These are phyloP conservation scores for Phylloscopus trochilus DNA, from an alignment of 2,113 vertebrate species.

Conservation along the genomic window DNA sequence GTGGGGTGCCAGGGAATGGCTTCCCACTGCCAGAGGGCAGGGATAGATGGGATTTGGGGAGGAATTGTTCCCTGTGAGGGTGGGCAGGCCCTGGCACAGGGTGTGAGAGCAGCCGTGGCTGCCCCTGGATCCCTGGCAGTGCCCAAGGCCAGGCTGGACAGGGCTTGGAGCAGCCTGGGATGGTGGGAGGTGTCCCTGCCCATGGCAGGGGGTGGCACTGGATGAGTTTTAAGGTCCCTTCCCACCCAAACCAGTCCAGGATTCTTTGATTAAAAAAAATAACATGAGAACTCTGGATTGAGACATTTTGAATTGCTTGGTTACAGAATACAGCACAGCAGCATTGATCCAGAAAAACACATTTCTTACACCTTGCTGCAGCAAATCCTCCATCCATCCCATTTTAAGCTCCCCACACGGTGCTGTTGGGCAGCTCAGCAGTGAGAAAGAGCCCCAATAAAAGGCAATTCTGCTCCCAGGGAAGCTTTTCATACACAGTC, in stretches of 20 bases:
- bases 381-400: neutral
- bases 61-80: neutral
- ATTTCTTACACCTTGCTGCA: neutral
- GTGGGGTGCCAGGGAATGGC: neutral
- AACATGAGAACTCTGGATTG: neutral
- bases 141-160: neutral
- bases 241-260: neutral
- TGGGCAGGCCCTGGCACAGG: neutral
- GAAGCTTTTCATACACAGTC: neutral
- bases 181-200: neutral
- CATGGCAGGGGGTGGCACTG: neutral
- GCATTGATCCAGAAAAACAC: neutral
- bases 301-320: neutral
- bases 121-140: neutral
- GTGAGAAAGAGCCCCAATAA: neutral
- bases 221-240: neutral
- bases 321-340: neutral
- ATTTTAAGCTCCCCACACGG: neutral
- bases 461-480: neutral
- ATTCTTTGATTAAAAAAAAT: neutral
- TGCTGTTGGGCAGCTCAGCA: neutral
- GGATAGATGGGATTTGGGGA: neutral
- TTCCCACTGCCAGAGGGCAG: neutral
- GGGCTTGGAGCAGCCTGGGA: neutral
- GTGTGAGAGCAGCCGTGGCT: neutral